These are phyloP conservation scores for Dicycla oo DNA, from an alignment of 2,888 invertebrate genomes.

Conservation along the genomic window DNA sequence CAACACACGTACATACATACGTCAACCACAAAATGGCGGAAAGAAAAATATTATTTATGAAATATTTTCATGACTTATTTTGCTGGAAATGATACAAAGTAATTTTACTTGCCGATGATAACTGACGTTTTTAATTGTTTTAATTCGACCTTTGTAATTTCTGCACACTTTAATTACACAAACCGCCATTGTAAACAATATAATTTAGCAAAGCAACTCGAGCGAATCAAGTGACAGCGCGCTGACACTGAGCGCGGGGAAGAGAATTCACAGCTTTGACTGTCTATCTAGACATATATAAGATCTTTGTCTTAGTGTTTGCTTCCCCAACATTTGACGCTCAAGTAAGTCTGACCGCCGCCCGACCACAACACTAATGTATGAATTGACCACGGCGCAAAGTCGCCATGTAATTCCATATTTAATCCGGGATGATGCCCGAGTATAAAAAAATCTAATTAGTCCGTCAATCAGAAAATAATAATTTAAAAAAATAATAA, in stretches of 20 bases:
- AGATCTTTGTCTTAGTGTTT: too few species aligned
- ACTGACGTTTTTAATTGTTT: neutral
- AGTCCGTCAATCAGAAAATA: too few species aligned
- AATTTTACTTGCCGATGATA: neutral
- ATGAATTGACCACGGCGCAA: constrained; percentile 51
- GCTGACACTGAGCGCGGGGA: neutral
- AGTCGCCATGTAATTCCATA: constrained; percentile 23
- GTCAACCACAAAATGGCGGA: neutral
- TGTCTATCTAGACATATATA: neutral
- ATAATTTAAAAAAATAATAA: too few species aligned
- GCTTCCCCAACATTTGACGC: constrained; percentile 8
- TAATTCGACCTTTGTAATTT: neutral
- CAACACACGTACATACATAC: neutral
- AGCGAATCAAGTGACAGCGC: neutral
- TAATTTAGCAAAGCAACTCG: neutral
- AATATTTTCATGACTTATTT: neutral
- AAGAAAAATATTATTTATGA: neutral
- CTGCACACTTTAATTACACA: constrained; percentile 1
- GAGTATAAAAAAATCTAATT: too few species aligned
- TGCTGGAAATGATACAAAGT: too few species aligned
- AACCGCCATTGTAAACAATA: neutral
- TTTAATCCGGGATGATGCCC: too few species aligned
- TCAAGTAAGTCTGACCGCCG: neutral
- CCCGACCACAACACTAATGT: constrained; percentile 30
- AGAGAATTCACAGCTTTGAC: neutral